Evolutionary conservation across 2,888 invertebrate genomes (phyloP).

Genomic region (Caenorhabditis sp.): DNA sequence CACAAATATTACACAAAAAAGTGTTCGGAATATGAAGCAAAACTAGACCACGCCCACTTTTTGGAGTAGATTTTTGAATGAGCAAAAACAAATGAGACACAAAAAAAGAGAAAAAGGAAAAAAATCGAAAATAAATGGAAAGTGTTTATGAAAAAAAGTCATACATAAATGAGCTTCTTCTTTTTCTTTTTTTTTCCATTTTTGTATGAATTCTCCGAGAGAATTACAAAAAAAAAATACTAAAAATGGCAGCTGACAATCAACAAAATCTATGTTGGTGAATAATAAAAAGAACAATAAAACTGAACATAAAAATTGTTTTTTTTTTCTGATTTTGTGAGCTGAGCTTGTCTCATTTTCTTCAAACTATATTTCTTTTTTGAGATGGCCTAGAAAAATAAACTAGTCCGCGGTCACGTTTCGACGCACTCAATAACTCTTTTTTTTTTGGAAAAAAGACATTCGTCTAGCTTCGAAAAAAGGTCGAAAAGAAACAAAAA

Average conservation of each 20-base stretch:
- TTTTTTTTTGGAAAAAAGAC: too few species aligned
- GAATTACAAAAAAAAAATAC: not conserved
- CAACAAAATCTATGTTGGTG: not conserved
- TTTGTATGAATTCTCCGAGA: not conserved
- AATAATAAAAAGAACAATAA: not conserved
- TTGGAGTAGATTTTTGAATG: not conserved
- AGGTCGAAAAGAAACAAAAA: constrained; percentile 2
- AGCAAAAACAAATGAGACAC: not conserved
- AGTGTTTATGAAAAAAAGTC: not conserved
- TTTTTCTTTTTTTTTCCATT: too few species aligned
- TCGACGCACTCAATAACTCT: too few species aligned
- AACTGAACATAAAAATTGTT: not conserved
- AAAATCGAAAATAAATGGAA: constrained; percentile 1
- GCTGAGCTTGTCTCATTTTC: not conserved
- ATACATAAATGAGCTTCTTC: not conserved
- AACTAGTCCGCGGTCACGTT: too few species aligned
- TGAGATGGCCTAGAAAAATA: too few species aligned
- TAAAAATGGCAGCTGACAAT: not conserved
- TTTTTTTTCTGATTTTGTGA: not conserved
- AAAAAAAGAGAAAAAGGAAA: not conserved
- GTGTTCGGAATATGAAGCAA: not conserved
- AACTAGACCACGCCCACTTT: not conserved
- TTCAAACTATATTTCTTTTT: not conserved
- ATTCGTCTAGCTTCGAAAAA: not conserved
- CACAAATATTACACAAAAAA: constrained; percentile 1